Conservation (phyloP, 2,113 vertebrate genomes). For the Apus apus region DNA sequence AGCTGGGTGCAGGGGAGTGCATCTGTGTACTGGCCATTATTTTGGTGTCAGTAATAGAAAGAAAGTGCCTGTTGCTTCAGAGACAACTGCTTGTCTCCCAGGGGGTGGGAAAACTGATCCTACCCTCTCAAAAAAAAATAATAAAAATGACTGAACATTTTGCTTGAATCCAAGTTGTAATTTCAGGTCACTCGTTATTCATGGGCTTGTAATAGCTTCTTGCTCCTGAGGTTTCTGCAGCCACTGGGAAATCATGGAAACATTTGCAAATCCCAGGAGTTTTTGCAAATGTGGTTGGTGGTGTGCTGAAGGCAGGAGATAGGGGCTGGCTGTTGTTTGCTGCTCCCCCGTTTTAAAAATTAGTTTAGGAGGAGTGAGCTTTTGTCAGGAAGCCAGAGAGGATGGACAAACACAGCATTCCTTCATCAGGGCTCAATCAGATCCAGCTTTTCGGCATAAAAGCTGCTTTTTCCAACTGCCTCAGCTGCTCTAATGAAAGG, state of each 20-base stretch:
- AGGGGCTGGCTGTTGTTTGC: neutral
- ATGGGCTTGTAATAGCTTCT: neutral
- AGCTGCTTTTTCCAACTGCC: neutral
- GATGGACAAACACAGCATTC: neutral
- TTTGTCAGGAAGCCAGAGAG: neutral
- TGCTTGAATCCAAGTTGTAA: neutral
- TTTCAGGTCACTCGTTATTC: neutral
- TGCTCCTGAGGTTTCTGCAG: neutral
- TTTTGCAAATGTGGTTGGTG: neutral
- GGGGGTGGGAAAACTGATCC: neutral
- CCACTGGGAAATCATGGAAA: neutral
- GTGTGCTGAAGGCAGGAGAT: neutral
- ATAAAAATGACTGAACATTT: neutral
- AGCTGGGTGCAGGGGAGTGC: fast-evolving
- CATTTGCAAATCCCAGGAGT: neutral
- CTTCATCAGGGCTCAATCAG: neutral
- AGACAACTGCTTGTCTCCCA: neutral
- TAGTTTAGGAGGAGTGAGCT: neutral
- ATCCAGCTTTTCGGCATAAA: neutral
- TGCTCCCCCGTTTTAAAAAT: neutral
- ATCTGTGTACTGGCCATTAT: neutral
- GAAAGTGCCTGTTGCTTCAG: neutral
- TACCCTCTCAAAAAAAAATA: neutral
- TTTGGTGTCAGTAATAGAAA: neutral
- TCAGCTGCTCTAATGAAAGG: neutral